Percentiles rank a stretch among this genome's conserved stretches.
Evolutionary conservation across 2,113 vertebrate genomes (phyloP).

Genomic region (Chionodraco myersi): DNA sequence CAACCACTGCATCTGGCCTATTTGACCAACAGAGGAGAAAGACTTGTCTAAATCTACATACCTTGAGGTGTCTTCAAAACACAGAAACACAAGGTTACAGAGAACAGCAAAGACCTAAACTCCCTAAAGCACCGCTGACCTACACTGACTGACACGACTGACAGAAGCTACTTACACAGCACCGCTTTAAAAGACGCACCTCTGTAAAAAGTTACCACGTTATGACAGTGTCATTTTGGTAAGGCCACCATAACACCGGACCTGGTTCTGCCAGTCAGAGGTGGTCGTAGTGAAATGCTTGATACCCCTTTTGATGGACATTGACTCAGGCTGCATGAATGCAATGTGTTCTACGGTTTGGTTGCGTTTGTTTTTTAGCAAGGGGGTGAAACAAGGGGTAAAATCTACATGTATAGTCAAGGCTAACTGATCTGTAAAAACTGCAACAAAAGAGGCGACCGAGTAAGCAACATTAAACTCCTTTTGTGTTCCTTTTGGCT

Average conservation of each 20-base stretch:
- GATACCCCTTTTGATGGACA: slow-evolving; percentile 18
- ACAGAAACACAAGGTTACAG: slow-evolving; percentile 68
- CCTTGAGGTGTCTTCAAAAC: slow-evolving; percentile 57
- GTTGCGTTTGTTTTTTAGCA: slow-evolving; percentile 38
- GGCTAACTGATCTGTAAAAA: background rate
- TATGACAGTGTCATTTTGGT: slow-evolving; percentile 54
- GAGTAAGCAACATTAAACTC: slow-evolving; percentile 16
- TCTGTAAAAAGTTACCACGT: slow-evolving; percentile 49
- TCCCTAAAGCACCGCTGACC: slow-evolving; percentile 53
- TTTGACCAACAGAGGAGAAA: slow-evolving; percentile 36
- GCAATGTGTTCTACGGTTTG: slow-evolving; percentile 45
- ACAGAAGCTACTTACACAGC: slow-evolving; percentile 69
- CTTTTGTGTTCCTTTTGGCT: slow-evolving; percentile 43
- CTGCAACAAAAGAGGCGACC: slow-evolving; percentile 3
- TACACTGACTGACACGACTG: slow-evolving; percentile 57
- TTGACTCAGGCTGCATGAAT: slow-evolving; percentile 38
- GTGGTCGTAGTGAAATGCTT: slow-evolving; percentile 31
- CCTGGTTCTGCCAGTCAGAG: slow-evolving; percentile 44
- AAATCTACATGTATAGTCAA: background rate
- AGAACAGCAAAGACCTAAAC: slow-evolving; percentile 65
- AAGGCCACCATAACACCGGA: slow-evolving; percentile 64
- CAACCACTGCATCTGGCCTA: slow-evolving; percentile 42
- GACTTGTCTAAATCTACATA: slow-evolving; percentile 61
- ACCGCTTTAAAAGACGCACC: slow-evolving; percentile 49
- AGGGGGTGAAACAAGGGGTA: slow-evolving; percentile 21